Conservation (phyloP, 2,888 invertebrate species). For the Hyposoter dolosus region DNA sequence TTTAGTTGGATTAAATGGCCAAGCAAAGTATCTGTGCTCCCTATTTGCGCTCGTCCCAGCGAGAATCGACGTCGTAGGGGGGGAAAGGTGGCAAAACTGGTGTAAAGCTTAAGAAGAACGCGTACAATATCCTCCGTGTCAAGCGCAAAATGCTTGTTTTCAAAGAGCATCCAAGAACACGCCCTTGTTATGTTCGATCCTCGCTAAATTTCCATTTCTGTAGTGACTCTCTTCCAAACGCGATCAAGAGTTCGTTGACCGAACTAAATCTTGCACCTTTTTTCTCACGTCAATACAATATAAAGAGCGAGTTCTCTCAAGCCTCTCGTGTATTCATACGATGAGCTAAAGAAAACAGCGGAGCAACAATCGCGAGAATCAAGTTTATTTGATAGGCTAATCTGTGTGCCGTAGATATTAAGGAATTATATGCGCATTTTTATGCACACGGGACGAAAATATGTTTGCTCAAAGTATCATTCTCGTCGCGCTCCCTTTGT, state of each 20-base stretch:
- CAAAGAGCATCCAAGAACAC: slow-evolving; percentile 49
- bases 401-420: slow-evolving; percentile 38
- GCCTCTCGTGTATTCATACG: not conserved
- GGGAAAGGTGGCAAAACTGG: slow-evolving; percentile 55
- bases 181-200: slow-evolving; percentile 38
- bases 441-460: slow-evolving; percentile 40
- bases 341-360: slow-evolving; percentile 57
- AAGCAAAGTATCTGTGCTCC: slow-evolving; percentile 44
- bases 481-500: slow-evolving; percentile 1
- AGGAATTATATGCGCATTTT: slow-evolving; percentile 37
- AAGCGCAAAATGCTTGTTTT: slow-evolving; percentile 45
- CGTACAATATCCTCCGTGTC: slow-evolving; percentile 17
- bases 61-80: slow-evolving; percentile 68
- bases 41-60: slow-evolving; percentile 59
- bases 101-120: slow-evolving; percentile 51
- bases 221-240: slow-evolving; percentile 29
- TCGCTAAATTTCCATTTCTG: slow-evolving; percentile 47
- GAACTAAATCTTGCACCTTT: slow-evolving; percentile 29
- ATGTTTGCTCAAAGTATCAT: slow-evolving; percentile 78
- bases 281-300: slow-evolving; percentile 56
- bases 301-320: slow-evolving; percentile 38
- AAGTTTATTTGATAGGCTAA: slow-evolving; percentile 30
- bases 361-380: slow-evolving; percentile 65
- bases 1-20: slow-evolving; percentile 60
- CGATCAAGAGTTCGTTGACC: slow-evolving; percentile 18